These are phyloP conservation scores for Helostoma temminkii DNA, from an alignment of 2,797 vertebrate species.

Conservation along the genomic window DNA sequence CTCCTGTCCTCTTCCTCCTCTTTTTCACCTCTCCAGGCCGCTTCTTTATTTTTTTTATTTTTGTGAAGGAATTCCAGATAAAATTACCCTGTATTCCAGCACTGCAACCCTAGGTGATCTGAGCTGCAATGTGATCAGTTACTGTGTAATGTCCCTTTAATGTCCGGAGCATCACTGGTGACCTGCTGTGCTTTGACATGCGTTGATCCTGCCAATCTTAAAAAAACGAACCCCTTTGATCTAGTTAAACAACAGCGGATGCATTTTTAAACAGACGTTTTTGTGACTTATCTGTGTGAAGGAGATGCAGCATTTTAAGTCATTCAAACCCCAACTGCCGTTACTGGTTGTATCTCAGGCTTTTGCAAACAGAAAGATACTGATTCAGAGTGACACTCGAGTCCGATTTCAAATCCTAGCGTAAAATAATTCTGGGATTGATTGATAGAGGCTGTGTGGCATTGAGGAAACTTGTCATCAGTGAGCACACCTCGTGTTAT, in stretches of 20 bases:
- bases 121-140: slow-evolving; percentile 62
- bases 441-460: slow-evolving; percentile 60
- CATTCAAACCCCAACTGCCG: slow-evolving; percentile 74
- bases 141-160: slow-evolving; percentile 67
- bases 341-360: slow-evolving; percentile 77
- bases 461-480: slow-evolving; percentile 36
- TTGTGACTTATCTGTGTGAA: slow-evolving; percentile 27
- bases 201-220: slow-evolving; percentile 30
- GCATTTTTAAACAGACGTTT: slow-evolving; percentile 28
- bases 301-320: slow-evolving; percentile 51
- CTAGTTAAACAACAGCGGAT: slow-evolving; percentile 42
- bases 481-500: slow-evolving; percentile 63
- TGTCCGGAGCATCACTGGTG: slow-evolving; percentile 57
- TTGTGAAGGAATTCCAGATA: slow-evolving; percentile 41
- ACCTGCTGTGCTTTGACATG: slow-evolving; percentile 76
- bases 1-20: slow-evolving; percentile 40
- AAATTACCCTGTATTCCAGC: slow-evolving; percentile 45
- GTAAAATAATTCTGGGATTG: slow-evolving; percentile 55
- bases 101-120: slow-evolving; percentile 51
- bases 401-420: slow-evolving; percentile 47
- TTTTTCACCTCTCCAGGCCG: slow-evolving; percentile 63
- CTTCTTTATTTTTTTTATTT: slow-evolving; percentile 30
- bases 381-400: slow-evolving; percentile 29
- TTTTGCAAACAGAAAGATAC: slow-evolving; percentile 55
- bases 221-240: slow-evolving; percentile 31